phyloP scores from a whole-genome alignment of 2,888 invertebrate species.

The Aspidiotus rigidus region DNA sequence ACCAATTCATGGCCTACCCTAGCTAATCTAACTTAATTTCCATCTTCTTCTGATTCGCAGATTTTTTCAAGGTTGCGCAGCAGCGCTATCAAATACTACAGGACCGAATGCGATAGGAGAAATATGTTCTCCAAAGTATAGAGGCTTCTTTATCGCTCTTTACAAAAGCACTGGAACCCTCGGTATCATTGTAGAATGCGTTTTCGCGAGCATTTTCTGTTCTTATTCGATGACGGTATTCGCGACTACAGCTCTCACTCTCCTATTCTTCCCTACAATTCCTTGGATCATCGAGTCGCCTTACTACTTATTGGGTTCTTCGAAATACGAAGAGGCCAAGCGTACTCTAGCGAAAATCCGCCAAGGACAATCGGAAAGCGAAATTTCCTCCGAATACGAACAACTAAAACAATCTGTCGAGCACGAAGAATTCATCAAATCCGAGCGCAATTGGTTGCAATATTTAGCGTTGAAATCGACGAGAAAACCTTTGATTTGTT shows the following conservation, averaged over 20 bases:
- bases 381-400: constrained; percentile 8
- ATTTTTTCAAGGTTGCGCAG: constrained; percentile 9
- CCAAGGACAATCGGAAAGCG: not conserved
- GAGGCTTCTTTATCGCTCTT: constrained; percentile 10
- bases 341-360: not conserved
- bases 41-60: constrained; percentile 7
- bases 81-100: constrained; percentile 10
- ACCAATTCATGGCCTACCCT: too few species aligned
- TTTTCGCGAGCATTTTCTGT: not conserved
- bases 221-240: not conserved
- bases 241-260: not conserved
- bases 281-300: constrained; percentile 13
- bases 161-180: constrained; percentile 1
- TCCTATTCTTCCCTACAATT: constrained; percentile 1
- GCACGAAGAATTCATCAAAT: not conserved
- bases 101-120: constrained; percentile 15
- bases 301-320: constrained; percentile 1
- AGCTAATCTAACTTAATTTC: too few species aligned
- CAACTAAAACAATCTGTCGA: not conserved
- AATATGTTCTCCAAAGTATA: constrained; percentile 7
- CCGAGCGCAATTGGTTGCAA: not conserved
- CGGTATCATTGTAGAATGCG: constrained; percentile 13
- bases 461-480: not conserved
- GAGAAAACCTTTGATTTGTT: not conserved
- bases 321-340: not conserved